Evolutionary conservation across 1,140 invertebrate genomes (phyloP), one percentile per base, ranked within the genome.

Genomic region (Dreissena polymorpha): DNA sequence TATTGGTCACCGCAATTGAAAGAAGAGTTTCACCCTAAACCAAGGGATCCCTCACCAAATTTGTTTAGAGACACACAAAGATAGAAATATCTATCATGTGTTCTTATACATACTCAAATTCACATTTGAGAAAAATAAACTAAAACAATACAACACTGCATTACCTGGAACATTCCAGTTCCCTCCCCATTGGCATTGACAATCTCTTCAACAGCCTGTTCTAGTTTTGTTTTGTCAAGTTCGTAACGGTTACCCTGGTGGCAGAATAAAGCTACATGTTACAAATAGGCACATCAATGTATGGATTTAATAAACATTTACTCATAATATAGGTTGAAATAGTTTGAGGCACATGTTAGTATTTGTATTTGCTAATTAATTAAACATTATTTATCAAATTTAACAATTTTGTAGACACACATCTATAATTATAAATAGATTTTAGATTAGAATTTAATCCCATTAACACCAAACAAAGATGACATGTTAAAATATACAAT

Each of bases 121-220:
- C 21, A 60, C 57, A 60, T 60, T 5, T 60, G 21, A 68, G 18
- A 68, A 68, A n/a, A 68, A 1, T 16, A 8, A 16, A 68, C 18
- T 21, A 14, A 68, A 68, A 16, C 5, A 27, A 25, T 16, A 25
- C 21, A 6, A 21, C 25, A 21, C 21, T n/a, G 6, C 5, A 5
- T 39, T 16, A 74, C 84, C 27, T 89, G 73, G 86, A 83, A 92
- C 86, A 91, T 88, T 53, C 91, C 91, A 21, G 87, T 90, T 50
- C 83, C 84, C 14, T 88, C 81, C 16, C 87, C 89, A 73, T 88
- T 78, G 0, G 79, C 77, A 25, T 68, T 85, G 0, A 81, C 53
- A 21, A 91, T 85, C 82, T 91, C 90, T 85, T 91, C 86, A 12
- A 89, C 88, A 23, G 89, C 89, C 18, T 85, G 63, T 27, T 88